Evolutionary conservation across 2,797 vertebrate species (phyloP), one percentile per base, ranked within the genome.

Genomic region (Coregonus ussuriensis): DNA sequence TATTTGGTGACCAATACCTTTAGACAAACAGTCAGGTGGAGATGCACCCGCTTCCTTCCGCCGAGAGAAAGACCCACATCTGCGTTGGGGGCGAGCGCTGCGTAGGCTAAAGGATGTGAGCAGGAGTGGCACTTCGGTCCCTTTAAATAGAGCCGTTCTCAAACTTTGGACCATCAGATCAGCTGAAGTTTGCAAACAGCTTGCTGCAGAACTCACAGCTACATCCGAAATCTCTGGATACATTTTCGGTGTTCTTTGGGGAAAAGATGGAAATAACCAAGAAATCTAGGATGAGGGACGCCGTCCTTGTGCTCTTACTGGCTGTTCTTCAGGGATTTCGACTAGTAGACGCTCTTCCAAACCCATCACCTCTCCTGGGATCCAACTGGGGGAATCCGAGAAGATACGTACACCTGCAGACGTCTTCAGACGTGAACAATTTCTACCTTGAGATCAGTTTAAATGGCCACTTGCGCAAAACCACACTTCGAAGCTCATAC

Each of bases 381-480:
- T 94, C 95, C 85, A 95, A 89, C 91, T 98, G 96, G 97, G 95
- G 95, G 0, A 96, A 92, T 65, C 94, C 94, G 71, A 93, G 96
- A 78, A 92, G 75, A 84, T 95, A 96, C 85, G 85, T 94, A 33
- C 98, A 99, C 90, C 95, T 99, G 86, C 97, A 98, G 89, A 98
- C 97, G 0, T 95, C 96, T 75, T 95, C 96, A 29, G 94, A 94
- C 81, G 92, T 91, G 67, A 96, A 89, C 92, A 98, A 95, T 92
- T 96, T 96, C 92, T 98, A 98, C 89, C 91, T 99, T 85, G 97
- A 98, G 85, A 98, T 99, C 91, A 94, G 93, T 0, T 78, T 93
- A 0, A 96, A 96, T 0, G 98, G 98, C 72, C 93, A 92, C 0
- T 87, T 99, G 79, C 95, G 96, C 16, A 97, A 96, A 75, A 92